These are phyloP conservation scores for Characodon lateralis DNA, from an alignment of 2,797 vertebrate species.

Conservation along the genomic window DNA sequence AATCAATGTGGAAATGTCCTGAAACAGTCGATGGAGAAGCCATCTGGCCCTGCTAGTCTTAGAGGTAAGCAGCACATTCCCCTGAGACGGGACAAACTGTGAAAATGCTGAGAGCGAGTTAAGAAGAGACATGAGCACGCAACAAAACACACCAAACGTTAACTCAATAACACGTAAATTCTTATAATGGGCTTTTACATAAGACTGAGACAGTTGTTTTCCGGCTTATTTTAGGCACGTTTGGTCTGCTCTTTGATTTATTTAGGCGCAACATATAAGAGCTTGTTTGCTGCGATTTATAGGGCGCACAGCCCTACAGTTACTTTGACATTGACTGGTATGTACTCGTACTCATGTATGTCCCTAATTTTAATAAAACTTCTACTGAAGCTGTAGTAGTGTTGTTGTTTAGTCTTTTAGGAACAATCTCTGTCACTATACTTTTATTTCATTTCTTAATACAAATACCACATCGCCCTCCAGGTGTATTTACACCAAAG, in stretches of 20 bases:
- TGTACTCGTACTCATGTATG: too few relatives aligned
- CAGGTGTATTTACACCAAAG: constrained; percentile 1
- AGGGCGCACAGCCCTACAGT: neutral
- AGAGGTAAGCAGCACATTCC: constrained; percentile 64
- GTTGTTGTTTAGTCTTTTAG: neutral
- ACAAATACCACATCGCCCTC: neutral
- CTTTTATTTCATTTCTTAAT: neutral
- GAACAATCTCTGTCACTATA: neutral
- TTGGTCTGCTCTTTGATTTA: neutral
- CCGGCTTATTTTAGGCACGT: constrained; percentile 8
- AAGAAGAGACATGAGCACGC: constrained; percentile 19
- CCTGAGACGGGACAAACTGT: constrained; percentile 51
- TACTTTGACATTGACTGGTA: neutral
- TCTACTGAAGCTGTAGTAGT: neutral
- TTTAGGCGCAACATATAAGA: neutral
- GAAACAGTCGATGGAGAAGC: constrained; percentile 80
- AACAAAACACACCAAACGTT: constrained; percentile 58
- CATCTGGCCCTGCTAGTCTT: constrained; percentile 77
- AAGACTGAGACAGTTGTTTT: constrained; percentile 30
- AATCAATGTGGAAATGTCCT: constrained; percentile 83
- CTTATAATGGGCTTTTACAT: constrained; percentile 47
- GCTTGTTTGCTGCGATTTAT: neutral
- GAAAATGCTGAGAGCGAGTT: constrained; percentile 31
- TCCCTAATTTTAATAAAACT: neutral
- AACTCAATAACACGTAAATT: constrained; percentile 59